Conservation (phyloP, 2,888 invertebrate genomes). For the Microdon myrmicae region DNA sequence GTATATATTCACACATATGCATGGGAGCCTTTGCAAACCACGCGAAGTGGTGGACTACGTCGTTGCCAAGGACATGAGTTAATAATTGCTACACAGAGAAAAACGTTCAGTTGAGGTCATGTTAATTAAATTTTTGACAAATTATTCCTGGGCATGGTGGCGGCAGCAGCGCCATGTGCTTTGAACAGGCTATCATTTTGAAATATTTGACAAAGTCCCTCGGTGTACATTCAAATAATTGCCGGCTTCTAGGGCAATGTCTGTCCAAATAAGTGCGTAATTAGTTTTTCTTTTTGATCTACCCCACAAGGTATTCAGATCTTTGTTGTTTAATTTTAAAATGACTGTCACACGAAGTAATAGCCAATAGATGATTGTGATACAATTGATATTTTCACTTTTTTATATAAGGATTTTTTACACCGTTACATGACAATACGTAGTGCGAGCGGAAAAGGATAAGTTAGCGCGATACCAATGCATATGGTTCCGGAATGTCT, state of each 20-base stretch:
- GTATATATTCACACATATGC: neutral
- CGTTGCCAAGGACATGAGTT: conserved; percentile 19
- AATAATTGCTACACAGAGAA: conserved; percentile 38
- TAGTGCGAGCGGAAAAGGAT: too few relatives aligned
- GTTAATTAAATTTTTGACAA: conserved; percentile 47
- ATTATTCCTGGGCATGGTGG: conserved; percentile 26
- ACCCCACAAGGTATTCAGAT: too few relatives aligned
- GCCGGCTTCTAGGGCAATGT: conserved; percentile 21
- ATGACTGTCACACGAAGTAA: too few relatives aligned
- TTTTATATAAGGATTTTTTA: too few relatives aligned
- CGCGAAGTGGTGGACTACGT: conserved; percentile 6
- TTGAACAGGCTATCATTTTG: conserved; percentile 38
- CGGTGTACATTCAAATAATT: conserved; percentile 26
- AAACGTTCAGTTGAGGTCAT: conserved; percentile 33
- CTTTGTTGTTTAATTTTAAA: too few relatives aligned
- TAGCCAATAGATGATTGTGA: too few relatives aligned
- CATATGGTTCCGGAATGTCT: too few relatives aligned
- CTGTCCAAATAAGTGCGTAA: conserved; percentile 11
- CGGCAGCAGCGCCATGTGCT: too few relatives aligned
- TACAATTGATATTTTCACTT: too few relatives aligned
- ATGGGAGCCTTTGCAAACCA: neutral
- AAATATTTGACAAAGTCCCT: conserved; percentile 28
- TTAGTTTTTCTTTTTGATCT: conserved; percentile 1
- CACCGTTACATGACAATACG: too few relatives aligned
- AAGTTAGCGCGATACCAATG: too few relatives aligned